A percentile compares a stretch with the other conserved stretches of the same genome.
Evolutionary conservation across 2,113 vertebrate species (phyloP).

Genomic region (Heterochromis multidens): DNA sequence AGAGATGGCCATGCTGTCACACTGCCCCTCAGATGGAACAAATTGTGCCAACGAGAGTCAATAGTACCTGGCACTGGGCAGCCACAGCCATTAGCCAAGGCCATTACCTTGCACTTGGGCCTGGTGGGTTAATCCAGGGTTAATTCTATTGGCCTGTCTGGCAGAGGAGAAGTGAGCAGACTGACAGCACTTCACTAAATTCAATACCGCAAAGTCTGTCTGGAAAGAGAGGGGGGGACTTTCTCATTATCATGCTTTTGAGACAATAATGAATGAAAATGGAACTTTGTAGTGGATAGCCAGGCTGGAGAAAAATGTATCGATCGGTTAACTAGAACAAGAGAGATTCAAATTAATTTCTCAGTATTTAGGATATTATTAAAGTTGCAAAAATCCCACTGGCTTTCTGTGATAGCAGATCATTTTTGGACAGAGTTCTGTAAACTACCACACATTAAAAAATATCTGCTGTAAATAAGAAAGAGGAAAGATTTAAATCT

Average conservation of each 20-base stretch:
- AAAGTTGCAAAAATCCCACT: not conserved
- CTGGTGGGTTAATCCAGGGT: slow-evolving; percentile 71
- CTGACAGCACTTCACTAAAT: slow-evolving; percentile 44
- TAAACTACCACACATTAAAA: not conserved
- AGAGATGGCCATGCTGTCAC: slow-evolving; percentile 61
- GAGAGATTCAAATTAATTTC: not conserved
- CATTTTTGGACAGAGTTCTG: not conserved
- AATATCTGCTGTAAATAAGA: not conserved
- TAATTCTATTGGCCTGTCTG: slow-evolving; percentile 66
- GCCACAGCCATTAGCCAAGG: slow-evolving; percentile 57
- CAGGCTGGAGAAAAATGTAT: slow-evolving; percentile 4
- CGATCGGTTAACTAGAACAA: not conserved
- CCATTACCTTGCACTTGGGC: slow-evolving; percentile 66
- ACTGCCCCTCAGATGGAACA: slow-evolving; percentile 54
- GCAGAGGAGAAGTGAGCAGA: slow-evolving; percentile 50
- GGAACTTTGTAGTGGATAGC: not conserved
- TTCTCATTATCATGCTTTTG: slow-evolving; percentile 16
- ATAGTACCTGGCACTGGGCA: slow-evolving; percentile 67
- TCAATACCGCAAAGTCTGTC: slow-evolving; percentile 27
- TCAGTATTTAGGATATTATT: not conserved
- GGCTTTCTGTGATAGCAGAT: not conserved
- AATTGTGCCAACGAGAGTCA: slow-evolving; percentile 54
- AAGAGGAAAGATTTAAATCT: not conserved
- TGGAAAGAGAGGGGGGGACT: not conserved
- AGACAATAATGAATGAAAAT: slow-evolving; percentile 27